Base-by-base conservation (phyloP, 2,113 vertebrate genomes). In the Ivindomyrus marchei region DNA sequence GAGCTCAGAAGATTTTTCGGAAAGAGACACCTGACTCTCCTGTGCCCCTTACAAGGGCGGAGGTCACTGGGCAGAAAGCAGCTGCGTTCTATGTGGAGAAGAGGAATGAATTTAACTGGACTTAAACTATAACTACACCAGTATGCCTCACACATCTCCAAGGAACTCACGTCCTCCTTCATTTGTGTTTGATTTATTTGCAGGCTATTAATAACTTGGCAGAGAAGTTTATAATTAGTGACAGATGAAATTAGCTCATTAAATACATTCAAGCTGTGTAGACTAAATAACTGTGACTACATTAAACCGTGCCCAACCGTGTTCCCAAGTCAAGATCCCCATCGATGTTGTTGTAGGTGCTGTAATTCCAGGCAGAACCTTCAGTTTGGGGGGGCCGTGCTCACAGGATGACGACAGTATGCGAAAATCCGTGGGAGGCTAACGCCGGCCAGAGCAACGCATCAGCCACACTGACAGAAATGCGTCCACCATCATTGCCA, bases 221-320 rank as follows among this genome's bases (percentile, higher is more conserved):
- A 36, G 39, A 62, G 87, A 62, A 24, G 53, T 88, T 88, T 66
- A 66, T 88, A 88, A 62, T 88, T 88, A 66, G 87, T 45, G 52
- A 42, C 7, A 45, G 87, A 88, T 45, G n/a, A 58, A 58, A 24
- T 39, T 88, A 66, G 15, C 87, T 45, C 87, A 66, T 66, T 66
- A 88, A 88, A 45, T 87, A 87, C 85, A 87, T 56, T 45, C 53
- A 88, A 66, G 87, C 87, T 46, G 39, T 39, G 53, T 21, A 31
- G 53, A 62, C 87, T 87, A 88, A 88, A 66, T 88, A 42, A 88
- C 56, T 45, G 4, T 56, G 19, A 62, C 53, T 53, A 15, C 36
- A 80, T 31, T 31, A 13, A 70, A 31, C 62, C 3, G 10, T 4
- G 62, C 27, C n/a, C 31, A 31, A 31, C 31, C 31, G 1, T 36